These are phyloP conservation scores for Acanthoscelides obtectus DNA, from an alignment of 2,888 invertebrate genomes.

Conservation along the genomic window DNA sequence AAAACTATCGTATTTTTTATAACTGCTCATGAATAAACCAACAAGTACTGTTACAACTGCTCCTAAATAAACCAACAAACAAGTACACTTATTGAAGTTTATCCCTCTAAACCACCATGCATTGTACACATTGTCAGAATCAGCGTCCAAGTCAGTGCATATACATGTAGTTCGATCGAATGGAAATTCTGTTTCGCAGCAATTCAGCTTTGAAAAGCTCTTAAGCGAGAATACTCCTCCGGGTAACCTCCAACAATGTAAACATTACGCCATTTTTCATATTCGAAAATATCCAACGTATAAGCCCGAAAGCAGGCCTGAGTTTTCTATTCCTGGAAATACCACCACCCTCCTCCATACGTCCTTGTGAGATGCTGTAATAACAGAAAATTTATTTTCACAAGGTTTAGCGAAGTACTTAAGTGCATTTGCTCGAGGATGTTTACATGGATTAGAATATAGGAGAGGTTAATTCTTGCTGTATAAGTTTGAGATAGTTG, in stretches of 20 bases:
- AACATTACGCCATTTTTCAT: not conserved
- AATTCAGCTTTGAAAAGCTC: not conserved
- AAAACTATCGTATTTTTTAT: too few species aligned
- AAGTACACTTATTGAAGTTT: not conserved
- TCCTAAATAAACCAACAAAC: too few species aligned
- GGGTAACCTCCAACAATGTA: not conserved
- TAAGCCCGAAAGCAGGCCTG: not conserved
- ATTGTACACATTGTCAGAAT: not conserved
- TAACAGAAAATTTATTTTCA: not conserved
- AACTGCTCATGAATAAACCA: too few species aligned
- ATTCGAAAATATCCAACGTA: not conserved
- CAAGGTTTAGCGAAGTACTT: not conserved
- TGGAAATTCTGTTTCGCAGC: not conserved
- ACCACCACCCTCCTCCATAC: not conserved
- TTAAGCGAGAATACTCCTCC: not conserved
- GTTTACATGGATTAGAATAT: not conserved
- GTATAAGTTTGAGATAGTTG: not conserved
- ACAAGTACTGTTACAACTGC: too few species aligned
- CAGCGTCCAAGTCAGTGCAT: not conserved
- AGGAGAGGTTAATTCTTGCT: not conserved
- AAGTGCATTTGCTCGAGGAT: not conserved
- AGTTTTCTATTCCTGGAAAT: not conserved
- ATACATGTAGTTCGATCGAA: not conserved
- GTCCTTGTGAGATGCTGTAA: not conserved
- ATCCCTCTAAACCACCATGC: not conserved